These are phyloP conservation scores for Pelvicachromis taeniatus DNA, from an alignment of 2,113 vertebrate genomes.

Conservation along the genomic window DNA sequence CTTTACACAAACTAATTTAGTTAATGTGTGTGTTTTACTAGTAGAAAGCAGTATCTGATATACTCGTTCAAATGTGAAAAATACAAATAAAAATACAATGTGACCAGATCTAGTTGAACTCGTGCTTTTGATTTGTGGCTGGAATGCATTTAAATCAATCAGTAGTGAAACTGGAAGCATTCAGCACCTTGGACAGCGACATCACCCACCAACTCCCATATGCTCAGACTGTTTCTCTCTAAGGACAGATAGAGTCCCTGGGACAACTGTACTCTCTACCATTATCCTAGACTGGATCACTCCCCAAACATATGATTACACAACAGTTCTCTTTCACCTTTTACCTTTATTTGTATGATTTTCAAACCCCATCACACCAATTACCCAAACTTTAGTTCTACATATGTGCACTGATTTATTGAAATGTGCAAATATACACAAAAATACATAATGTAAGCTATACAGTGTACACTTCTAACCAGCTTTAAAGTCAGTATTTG, in stretches of 20 bases:
- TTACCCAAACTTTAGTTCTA: not conserved
- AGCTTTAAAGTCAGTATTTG: not conserved
- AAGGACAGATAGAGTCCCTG: not conserved
- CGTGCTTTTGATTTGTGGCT: not conserved
- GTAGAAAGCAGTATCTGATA: not conserved
- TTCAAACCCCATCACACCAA: not conserved
- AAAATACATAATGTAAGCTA: not conserved
- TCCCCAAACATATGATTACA: not conserved
- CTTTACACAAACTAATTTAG: not conserved
- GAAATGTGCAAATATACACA: not conserved
- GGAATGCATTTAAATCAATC: not conserved
- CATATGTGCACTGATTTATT: not conserved
- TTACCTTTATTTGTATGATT: slow-evolving; percentile 6
- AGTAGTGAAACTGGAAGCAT: not conserved
- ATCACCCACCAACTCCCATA: not conserved
- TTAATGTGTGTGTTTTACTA: not conserved
- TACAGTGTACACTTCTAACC: not conserved
- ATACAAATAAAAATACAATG: not conserved
- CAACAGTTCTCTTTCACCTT: not conserved
- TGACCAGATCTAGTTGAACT: not conserved
- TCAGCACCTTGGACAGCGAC: slow-evolving; percentile 34
- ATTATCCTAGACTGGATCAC: not conserved
- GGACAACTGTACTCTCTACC: not conserved
- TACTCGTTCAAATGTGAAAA: not conserved
- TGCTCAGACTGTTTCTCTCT: not conserved